A percentile compares a stretch with the other conserved stretches of the same genome.
These are phyloP conservation scores for Drosophila prostipennis DNA, from an alignment of 2,888 invertebrate species.

Conservation along the genomic window DNA sequence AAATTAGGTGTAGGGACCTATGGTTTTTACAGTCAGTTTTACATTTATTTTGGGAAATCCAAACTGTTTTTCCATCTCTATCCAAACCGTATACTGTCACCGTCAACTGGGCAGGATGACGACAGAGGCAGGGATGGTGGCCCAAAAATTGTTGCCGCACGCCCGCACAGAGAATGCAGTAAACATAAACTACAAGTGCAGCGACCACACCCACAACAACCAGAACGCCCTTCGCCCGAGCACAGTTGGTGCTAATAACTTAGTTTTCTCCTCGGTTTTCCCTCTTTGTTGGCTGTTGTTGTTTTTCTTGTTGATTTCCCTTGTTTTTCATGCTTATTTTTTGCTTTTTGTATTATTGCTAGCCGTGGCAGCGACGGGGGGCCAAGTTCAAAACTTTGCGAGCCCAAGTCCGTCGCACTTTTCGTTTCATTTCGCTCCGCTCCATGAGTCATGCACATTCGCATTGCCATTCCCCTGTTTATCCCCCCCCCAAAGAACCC, in stretches of 20 bases:
- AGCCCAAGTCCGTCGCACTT: constrained; percentile 35
- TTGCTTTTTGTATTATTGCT: constrained; percentile 26
- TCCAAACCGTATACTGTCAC: constrained; percentile 19
- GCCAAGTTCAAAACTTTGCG: constrained; percentile 62
- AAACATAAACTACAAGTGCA: constrained; percentile 57
- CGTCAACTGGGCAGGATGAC: constrained; percentile 44
- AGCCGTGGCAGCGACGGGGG: constrained; percentile 27
- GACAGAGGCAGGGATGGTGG: constrained; percentile 38
- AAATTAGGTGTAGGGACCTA: too few species aligned
- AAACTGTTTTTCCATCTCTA: neutral
- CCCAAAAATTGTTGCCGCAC: constrained; percentile 58
- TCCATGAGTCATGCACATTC: constrained; percentile 39
- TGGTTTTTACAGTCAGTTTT: too few species aligned
- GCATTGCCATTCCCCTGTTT: too few species aligned
- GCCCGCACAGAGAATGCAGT: constrained; percentile 57
- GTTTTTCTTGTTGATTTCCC: neutral
- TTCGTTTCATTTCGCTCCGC: constrained; percentile 34
- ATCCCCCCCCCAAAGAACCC: too few species aligned
- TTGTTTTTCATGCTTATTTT: constrained; percentile 16
- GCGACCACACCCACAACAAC: constrained; percentile 48
- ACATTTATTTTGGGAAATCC: too few species aligned
- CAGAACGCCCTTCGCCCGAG: constrained; percentile 26
- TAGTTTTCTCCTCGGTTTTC: constrained; percentile 51
- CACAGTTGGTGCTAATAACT: constrained; percentile 70
- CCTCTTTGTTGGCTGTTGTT: neutral